A percentile compares a stretch with the other conserved stretches of the same genome.
These are phyloP conservation scores for Thera britannica DNA, from an alignment of 2,888 invertebrate genomes.

Conservation along the genomic window DNA sequence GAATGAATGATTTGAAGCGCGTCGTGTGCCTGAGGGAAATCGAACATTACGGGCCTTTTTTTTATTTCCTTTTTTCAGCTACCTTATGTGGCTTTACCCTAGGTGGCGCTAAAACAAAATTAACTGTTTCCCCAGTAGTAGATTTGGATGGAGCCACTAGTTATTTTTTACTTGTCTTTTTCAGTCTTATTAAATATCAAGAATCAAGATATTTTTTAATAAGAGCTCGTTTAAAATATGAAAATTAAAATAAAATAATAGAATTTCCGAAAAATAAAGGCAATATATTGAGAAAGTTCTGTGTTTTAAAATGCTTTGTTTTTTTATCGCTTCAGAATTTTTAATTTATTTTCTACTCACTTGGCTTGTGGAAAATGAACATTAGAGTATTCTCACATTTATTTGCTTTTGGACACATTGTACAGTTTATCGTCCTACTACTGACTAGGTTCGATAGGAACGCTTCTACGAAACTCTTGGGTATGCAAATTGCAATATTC, in stretches of 20 bases:
- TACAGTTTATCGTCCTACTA: not conserved
- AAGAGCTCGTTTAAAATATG: no score
- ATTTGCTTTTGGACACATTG: not conserved
- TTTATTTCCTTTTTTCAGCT: not conserved
- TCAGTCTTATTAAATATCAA: no score
- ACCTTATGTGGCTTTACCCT: not conserved
- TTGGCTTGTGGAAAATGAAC: constrained; percentile 2
- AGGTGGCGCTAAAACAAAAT: constrained; percentile 3
- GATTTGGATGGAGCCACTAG: constrained; percentile 3
- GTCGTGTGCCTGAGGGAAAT: not conserved
- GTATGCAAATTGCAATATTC: constrained; percentile 33
- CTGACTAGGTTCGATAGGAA: constrained; percentile 20
- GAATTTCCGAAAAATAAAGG: no score
- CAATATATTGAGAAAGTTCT: no score
- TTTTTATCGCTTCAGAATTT: no score
- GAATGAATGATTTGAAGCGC: constrained; percentile 5
- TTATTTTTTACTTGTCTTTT: no score
- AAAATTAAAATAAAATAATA: no score
- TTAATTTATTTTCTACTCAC: not conserved
- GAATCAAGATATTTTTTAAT: no score
- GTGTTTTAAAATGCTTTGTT: no score
- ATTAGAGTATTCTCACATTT: not conserved
- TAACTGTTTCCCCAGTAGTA: not conserved
- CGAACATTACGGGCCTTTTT: not conserved
- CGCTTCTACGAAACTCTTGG: constrained; percentile 24